These are phyloP conservation scores for Decapterus maruadsi DNA, from an alignment of 2,797 vertebrate genomes.

Conservation along the genomic window DNA sequence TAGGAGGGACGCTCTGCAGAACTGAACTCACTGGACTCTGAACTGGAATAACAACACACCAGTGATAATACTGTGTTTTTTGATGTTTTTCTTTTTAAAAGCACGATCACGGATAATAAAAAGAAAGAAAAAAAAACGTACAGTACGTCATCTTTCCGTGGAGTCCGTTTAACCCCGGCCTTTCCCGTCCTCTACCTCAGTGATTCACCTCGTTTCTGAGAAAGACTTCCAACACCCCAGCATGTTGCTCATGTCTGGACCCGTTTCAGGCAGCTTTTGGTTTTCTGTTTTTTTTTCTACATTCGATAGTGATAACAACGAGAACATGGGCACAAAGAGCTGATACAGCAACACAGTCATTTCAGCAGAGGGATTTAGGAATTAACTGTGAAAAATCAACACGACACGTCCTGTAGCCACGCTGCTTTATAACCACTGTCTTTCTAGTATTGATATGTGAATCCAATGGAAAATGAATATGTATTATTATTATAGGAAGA, in stretches of 20 bases:
- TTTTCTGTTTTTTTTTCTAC: background rate
- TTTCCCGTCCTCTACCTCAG: constrained; percentile 7
- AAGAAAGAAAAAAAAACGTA: background rate
- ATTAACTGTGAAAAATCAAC: background rate
- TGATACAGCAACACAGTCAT: background rate
- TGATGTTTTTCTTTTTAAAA: too few species aligned
- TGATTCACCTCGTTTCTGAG: constrained; percentile 47
- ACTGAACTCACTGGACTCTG: too few species aligned
- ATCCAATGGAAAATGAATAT: background rate
- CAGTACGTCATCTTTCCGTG: background rate
- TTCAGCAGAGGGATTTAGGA: background rate
- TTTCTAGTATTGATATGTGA: background rate
- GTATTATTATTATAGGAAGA: background rate
- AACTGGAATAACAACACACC: too few species aligned
- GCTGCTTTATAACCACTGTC: background rate
- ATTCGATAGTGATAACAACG: background rate
- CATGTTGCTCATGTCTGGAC: constrained; percentile 23
- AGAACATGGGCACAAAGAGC: background rate
- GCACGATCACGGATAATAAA: too few species aligned
- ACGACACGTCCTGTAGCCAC: background rate
- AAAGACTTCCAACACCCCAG: background rate
- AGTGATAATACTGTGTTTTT: too few species aligned
- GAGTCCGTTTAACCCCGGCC: constrained; percentile 16
- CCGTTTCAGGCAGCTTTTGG: constrained; percentile 21
- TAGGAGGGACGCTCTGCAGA: constrained; percentile 4